Conservation (phyloP, 2,888 invertebrate genomes). For the Dinocampus coccinellae region DNA sequence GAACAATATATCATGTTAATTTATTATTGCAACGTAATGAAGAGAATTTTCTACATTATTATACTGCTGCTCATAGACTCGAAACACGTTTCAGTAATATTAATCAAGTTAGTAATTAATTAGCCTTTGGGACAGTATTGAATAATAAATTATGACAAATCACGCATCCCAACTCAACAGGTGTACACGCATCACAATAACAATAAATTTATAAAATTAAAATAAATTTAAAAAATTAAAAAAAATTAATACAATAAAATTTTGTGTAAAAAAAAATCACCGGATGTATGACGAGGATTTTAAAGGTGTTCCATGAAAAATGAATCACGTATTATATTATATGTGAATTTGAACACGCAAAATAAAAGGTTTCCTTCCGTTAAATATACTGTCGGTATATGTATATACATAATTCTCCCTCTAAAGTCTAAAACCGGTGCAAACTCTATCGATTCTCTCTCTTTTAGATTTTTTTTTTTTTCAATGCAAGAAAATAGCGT, state of each 20-base stretch:
- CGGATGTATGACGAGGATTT: constrained; percentile 17
- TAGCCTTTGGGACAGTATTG: background rate
- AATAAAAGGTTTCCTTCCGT: constrained; percentile 58
- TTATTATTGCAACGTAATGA: background rate
- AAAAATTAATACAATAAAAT: constrained; percentile 8
- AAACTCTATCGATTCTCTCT: constrained; percentile 22
- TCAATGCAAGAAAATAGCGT: constrained; percentile 29
- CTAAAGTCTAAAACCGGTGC: constrained; percentile 2
- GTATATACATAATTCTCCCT: background rate
- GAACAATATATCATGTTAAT: background rate
- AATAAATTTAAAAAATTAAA: background rate
- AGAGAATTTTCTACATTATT: background rate
- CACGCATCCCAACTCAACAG: constrained; percentile 17
- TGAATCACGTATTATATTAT: constrained; percentile 49
- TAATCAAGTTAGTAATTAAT: constrained; percentile 17
- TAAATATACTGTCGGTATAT: constrained; percentile 44
- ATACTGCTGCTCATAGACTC: background rate
- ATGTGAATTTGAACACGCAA: constrained; percentile 39
- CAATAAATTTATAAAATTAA: background rate
- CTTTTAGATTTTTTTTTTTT: constrained; percentile 39
- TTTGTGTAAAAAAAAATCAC: background rate
- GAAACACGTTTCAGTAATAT: background rate
- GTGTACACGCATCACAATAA: background rate
- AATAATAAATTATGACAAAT: constrained; percentile 23
- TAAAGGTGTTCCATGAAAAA: constrained; percentile 44